Conservation (phyloP, 2,888 invertebrate genomes). For the Maniola hyperantus region DNA sequence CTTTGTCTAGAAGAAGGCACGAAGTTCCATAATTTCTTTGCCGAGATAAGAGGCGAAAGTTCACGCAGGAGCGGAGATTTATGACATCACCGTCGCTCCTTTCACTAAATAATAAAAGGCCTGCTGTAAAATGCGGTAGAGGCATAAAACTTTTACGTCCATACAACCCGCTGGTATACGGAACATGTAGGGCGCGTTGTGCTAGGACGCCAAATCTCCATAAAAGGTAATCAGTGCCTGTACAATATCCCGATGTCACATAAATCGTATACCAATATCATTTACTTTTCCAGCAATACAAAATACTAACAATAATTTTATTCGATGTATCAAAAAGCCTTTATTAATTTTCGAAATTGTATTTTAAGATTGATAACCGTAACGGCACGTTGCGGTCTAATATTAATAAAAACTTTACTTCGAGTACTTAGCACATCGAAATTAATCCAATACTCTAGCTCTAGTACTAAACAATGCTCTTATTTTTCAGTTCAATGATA, state of each 20-base stretch:
- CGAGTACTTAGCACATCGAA: neutral
- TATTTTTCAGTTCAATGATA: no score
- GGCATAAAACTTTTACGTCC: conserved; percentile 81
- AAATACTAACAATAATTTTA: conserved; percentile 6
- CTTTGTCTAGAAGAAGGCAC: conserved; percentile 80
- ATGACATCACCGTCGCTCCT: conserved; percentile 81
- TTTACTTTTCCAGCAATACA: conserved; percentile 28
- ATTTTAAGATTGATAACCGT: neutral
- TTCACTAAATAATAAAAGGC: conserved; percentile 83
- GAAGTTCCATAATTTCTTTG: conserved; percentile 82
- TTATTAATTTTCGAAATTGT: neutral
- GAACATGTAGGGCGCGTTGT: conserved; percentile 62
- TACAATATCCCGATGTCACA: conserved; percentile 64
- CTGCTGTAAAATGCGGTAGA: conserved; percentile 79
- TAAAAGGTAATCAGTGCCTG: conserved; percentile 78
- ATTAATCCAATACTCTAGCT: no score
- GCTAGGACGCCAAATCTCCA: conserved; percentile 73
- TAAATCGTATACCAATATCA: conserved; percentile 66
- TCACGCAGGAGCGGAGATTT: conserved; percentile 82
- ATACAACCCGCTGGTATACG: conserved; percentile 77
- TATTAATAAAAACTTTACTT: neutral
- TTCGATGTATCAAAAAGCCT: neutral
- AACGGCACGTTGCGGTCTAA: no score
- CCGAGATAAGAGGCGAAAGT: conserved; percentile 82
- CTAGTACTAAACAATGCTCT: no score